phyloP scores from a whole-genome alignment of 2,797 vertebrate genomes.

The Phataginus tetradactyla region DNA sequence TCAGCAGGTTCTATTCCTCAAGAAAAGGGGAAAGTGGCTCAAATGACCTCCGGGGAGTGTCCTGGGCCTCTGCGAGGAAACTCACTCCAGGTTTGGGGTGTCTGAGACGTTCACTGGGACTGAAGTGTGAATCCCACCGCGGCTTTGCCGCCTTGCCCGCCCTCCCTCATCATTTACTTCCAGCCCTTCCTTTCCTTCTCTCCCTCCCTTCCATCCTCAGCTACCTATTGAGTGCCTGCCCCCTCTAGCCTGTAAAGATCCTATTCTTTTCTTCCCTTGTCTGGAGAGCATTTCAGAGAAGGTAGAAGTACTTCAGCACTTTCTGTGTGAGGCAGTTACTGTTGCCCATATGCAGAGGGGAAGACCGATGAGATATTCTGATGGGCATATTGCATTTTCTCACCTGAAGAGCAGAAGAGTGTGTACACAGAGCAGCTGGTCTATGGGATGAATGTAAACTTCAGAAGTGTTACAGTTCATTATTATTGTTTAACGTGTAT shows the following conservation, averaged over 20 bases:
- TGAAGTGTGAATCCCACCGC: neutral
- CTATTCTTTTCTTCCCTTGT: neutral
- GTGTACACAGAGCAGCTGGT: neutral
- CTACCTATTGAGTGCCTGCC: neutral
- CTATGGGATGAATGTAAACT: neutral
- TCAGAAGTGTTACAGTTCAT: neutral
- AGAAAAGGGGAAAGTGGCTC: constrained; percentile 25
- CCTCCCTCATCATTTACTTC: neutral
- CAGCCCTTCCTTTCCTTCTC: neutral
- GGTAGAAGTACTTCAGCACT: neutral
- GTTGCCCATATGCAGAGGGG: neutral
- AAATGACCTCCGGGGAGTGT: neutral
- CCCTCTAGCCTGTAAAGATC: neutral
- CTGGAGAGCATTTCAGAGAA: neutral
- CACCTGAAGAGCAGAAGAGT: neutral
- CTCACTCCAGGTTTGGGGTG: neutral
- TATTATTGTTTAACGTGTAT: constrained; percentile 20
- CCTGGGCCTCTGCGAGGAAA: neutral
- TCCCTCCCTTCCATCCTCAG: neutral
- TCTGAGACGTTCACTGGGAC: neutral
- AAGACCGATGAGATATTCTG: neutral
- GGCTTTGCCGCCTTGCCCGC: neutral
- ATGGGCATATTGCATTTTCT: neutral
- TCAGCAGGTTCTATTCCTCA: constrained; percentile 1
- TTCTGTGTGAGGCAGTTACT: neutral